Percentiles rank a stretch among this genome's conserved stretches.
Evolutionary conservation across 2,797 vertebrate species (phyloP).

Genomic region (Sandelia bainsii): DNA sequence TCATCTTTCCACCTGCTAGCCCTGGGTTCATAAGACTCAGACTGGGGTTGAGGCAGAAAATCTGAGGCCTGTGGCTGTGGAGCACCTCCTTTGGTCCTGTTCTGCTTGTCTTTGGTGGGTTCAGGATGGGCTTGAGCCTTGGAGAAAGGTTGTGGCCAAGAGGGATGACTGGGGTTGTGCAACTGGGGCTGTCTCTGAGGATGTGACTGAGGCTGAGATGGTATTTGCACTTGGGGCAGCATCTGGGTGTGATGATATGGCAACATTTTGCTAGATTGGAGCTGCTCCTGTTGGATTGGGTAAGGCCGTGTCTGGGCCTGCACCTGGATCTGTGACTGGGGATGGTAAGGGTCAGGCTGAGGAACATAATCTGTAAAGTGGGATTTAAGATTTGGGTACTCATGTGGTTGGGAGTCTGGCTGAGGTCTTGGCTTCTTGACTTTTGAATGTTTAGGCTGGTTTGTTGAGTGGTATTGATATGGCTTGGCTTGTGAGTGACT

Average conservation of each 20-base stretch:
- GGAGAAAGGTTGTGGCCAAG: neutral
- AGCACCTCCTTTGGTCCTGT: neutral
- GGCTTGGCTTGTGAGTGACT: constrained; percentile 4
- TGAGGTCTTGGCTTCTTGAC: constrained; percentile 16
- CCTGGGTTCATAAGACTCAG: constrained; percentile 14
- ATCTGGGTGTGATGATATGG: constrained; percentile 12
- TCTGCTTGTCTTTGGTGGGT: constrained; percentile 20
- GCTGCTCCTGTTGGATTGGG: constrained; percentile 8
- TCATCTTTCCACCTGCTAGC: neutral
- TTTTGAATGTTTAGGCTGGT: constrained; percentile 45
- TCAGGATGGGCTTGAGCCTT: constrained; percentile 5
- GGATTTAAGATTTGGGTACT: constrained; percentile 15
- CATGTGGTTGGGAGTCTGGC: constrained; percentile 5
- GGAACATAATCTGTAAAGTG: neutral
- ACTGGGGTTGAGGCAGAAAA: constrained; percentile 4
- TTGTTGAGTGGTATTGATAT: constrained; percentile 11
- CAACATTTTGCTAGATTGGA: neutral
- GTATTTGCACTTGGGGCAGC: neutral
- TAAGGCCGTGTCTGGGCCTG: constrained; percentile 1
- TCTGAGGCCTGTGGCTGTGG: neutral
- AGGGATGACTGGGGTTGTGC: neutral
- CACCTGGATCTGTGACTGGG: constrained; percentile 31
- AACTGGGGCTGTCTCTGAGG: constrained; percentile 6
- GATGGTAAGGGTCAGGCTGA: neutral
- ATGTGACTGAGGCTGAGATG: neutral